Base-by-base conservation (phyloP, 2,113 vertebrate genomes). In the Gobio gobio region DNA sequence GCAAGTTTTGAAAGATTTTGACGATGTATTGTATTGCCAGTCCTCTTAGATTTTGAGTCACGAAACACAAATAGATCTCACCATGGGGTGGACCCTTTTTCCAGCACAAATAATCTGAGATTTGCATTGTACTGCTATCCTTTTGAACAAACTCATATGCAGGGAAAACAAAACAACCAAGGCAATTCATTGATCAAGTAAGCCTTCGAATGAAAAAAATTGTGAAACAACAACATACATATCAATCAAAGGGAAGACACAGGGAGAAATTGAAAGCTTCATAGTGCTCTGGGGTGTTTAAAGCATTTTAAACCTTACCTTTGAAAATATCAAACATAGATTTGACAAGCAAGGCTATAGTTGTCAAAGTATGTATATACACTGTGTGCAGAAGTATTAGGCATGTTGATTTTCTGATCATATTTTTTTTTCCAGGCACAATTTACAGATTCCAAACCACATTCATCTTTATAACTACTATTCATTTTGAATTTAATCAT, bases 291-390 rank as follows among this genome's bases (percentile, higher is more conserved):
- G 16, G 45, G 18, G 61, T 29, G 24, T 64, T 64, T 64, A 49
- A 45, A 20, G n/a, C 76, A 36, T 40, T 78, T 78, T 47, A 18
- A 79, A 63, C 10, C 26, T 66, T 33, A 26, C 59, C 58, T 80
- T 64, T 26, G n/a, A 63, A 61, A 63, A 29, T 20, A 47, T 64
- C 59, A 80, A 64, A 49, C 43, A 80, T 26, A 66, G 59, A 49
- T 47, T 63, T 80, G 78, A 45, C 77, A 64, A 49, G 36, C 77
- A 78, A 61, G n/a, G 33, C 54, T n/a, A 56, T 66, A 29, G 43
- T 40, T 40, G 5, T 40, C 40, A 40, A 40, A 40, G 40, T 40
- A 40, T 7, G 6, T 40, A 40, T 40, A 40, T 40, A 36, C 36
- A 36, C 36, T 36, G 36, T 36, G 36, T 36, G 4, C 36, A 36